Conservation (phyloP, 2,113 vertebrate species). For the Nanger granti region DNA sequence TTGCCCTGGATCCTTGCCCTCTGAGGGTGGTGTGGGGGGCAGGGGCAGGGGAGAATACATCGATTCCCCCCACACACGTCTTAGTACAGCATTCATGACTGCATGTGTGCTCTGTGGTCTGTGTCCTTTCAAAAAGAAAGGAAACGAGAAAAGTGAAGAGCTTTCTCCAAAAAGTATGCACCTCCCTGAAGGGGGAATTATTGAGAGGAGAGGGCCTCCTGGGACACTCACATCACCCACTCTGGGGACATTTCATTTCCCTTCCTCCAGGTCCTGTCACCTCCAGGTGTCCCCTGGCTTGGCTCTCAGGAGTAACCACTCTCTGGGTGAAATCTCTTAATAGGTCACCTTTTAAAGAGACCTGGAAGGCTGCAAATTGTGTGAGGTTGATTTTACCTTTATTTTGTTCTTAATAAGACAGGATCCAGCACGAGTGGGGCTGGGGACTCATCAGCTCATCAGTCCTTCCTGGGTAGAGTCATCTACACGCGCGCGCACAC, state of each 20-base stretch:
- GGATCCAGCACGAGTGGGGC: not conserved
- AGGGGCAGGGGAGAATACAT: accelerated
- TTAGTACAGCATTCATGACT: not conserved
- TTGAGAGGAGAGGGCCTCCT: not conserved
- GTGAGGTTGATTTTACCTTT: not conserved
- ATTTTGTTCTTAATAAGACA: not conserved
- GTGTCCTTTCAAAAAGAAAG: not conserved
- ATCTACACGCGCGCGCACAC: not conserved
- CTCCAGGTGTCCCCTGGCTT: not conserved
- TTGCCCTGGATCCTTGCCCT: not conserved
- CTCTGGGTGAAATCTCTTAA: not conserved
- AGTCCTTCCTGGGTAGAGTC: not conserved
- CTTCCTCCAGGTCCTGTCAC: not conserved
- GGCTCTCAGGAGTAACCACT: not conserved
- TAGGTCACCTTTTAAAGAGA: not conserved
- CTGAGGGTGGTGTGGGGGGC: accelerated
- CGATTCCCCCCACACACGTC: not conserved
- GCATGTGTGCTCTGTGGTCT: not conserved
- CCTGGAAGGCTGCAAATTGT: not conserved
- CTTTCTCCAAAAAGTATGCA: not conserved
- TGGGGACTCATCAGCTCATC: not conserved
- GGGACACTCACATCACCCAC: not conserved
- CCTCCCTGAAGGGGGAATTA: not conserved
- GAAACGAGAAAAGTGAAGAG: not conserved
- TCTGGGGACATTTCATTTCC: not conserved